Base-by-base conservation (phyloP, 2,113 vertebrate genomes). In the Lagopus muta region DNA sequence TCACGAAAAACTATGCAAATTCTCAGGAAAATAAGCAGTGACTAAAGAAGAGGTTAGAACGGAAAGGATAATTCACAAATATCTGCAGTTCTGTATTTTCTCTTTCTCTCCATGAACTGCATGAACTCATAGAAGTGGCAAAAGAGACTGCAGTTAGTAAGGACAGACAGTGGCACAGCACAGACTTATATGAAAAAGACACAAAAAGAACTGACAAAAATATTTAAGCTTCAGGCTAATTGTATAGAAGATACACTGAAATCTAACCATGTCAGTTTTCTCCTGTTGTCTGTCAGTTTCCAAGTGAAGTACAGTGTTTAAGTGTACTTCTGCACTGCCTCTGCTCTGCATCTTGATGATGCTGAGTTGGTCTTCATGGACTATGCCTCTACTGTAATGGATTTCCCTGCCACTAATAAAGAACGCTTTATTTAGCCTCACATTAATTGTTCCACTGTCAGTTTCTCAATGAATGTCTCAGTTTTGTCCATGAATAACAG, bases 321-420 rank as follows among this genome's bases (percentile, higher is more conserved):
- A 34, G 12, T 13, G 6, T 25, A 36, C 4, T 28, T 42, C n/a
- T 86, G 14, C 22, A 54, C 5, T 13, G 13, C 14, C 25, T 54
- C 52, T 54, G 30, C 91, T 93, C 85, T 76, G 47, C 28, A 92
- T 30, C 19, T 93, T 40, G 2, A 36, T 88, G 22, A 16, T 82
- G 43, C 88, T 85, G 89, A 85, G 38, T 67, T 16, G 47, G 38
- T 43, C 21, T 54, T 47, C 30, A 25, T 15, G 21, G 4, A 40
- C 2, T 43, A 17, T 16, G 3, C 40, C 32, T 82, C 30, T 65
- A 14, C 22, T 57, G 5, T 47, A 79, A 43, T 9, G 16, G 32
- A 54, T 74, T 77, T 90, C 57, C 22, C 22, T 48, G 19, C 13
- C 32, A 34, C 10, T 69, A 4, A 47, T 61, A 61, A 76, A 69